These are phyloP conservation scores for Myanophis thanlyinensis DNA, from an alignment of 2,113 vertebrate genomes.

Conservation along the genomic window DNA sequence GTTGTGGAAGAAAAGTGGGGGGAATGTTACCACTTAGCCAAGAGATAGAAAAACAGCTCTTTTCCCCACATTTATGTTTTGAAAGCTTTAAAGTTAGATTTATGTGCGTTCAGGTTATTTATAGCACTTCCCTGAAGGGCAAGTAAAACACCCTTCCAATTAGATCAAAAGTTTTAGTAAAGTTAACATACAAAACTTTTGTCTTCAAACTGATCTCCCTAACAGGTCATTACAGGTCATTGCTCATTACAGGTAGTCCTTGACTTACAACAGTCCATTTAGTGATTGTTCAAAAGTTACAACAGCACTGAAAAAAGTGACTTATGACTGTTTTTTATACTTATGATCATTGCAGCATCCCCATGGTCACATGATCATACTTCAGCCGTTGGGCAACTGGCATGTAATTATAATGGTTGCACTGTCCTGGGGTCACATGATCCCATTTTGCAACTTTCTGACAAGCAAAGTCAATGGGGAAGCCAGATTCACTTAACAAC, in stretches of 20 bases:
- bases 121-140: neutral
- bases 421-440: neutral
- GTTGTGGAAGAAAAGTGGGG: neutral
- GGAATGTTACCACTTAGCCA: neutral
- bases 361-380: neutral
- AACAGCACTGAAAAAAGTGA: neutral
- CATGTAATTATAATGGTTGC: neutral
- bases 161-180: neutral
- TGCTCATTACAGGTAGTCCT: neutral
- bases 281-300: neutral
- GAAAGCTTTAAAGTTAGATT: neutral
- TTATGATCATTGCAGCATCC: neutral
- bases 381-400: neutral
- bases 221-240: no score
- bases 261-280: neutral
- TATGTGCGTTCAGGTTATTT: neutral
- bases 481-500: neutral
- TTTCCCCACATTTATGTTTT: neutral
- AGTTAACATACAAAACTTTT: neutral
- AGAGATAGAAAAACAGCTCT: neutral
- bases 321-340: neutral
- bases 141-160: accelerated
- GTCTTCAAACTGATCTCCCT: neutral
- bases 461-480: neutral
- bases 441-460: neutral